These are phyloP conservation scores for Halictus quadricinctus DNA, from an alignment of 2,888 invertebrate genomes.

Conservation along the genomic window DNA sequence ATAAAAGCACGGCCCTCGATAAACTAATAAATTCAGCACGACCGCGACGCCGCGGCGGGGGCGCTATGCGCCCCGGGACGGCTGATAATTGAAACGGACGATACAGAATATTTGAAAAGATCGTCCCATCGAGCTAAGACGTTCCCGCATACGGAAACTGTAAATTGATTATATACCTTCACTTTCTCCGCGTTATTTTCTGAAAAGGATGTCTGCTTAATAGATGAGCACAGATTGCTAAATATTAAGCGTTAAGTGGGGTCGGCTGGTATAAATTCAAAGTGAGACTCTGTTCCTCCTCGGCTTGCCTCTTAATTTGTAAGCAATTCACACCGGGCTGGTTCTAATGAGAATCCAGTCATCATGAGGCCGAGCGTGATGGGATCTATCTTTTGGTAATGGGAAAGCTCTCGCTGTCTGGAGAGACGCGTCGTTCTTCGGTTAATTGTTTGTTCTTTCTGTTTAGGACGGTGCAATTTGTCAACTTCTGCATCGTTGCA, in stretches of 20 bases:
- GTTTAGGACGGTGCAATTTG: slow-evolving; percentile 24
- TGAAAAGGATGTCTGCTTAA: slow-evolving; percentile 18
- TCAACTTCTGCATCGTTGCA: neutral
- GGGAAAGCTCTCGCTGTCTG: neutral
- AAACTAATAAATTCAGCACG: neutral
- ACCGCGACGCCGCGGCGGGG: neutral
- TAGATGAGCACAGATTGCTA: slow-evolving; percentile 28
- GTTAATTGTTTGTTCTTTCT: slow-evolving; percentile 22
- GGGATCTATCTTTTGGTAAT: slow-evolving; percentile 17
- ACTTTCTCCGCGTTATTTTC: slow-evolving; percentile 40
- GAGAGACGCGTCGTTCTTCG: neutral
- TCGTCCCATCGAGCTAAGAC: neutral
- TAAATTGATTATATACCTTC: slow-evolving; percentile 11
- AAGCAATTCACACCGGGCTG: slow-evolving; percentile 7
- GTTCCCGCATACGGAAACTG: slow-evolving; percentile 10
- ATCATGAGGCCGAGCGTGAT: neutral
- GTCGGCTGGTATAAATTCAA: slow-evolving; percentile 35
- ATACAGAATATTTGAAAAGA: neutral
- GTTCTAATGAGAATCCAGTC: neutral
- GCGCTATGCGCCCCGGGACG: no score
- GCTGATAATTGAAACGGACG: slow-evolving; percentile 7
- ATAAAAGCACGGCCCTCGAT: slow-evolving; percentile 2
- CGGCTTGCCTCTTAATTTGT: slow-evolving; percentile 30
- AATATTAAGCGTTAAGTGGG: slow-evolving; percentile 40
- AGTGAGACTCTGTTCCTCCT: slow-evolving; percentile 22